Percentiles rank a stretch among this genome's conserved stretches.
These are phyloP conservation scores for Thripadectes ignobilis DNA, from an alignment of 2,797 vertebrate genomes.

Conservation along the genomic window DNA sequence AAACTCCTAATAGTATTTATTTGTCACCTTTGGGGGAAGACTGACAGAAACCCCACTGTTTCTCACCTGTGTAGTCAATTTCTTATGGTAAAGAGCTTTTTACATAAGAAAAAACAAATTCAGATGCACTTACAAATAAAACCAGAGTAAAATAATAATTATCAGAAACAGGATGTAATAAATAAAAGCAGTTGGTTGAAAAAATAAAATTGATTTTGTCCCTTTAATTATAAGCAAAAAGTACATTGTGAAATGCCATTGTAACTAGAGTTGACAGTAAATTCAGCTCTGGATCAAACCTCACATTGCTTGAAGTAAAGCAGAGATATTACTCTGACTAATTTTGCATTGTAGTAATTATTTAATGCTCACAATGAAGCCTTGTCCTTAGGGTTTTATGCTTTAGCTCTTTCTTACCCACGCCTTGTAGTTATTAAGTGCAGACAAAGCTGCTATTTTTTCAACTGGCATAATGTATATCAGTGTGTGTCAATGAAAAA, in stretches of 20 bases:
- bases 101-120: not conserved
- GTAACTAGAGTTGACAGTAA: not conserved
- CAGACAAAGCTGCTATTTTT: constrained; percentile 80
- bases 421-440: constrained; percentile 77
- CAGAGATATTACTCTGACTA: constrained; percentile 74
- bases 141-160: not conserved
- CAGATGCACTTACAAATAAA: not conserved
- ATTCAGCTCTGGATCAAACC: constrained; percentile 10
- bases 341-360: constrained; percentile 79
- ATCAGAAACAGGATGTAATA: not conserved
- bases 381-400: constrained; percentile 79
- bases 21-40: not conserved
- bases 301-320: constrained; percentile 65
- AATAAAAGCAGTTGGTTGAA: not conserved
- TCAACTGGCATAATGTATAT: constrained; percentile 74
- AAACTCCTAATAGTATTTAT: not conserved
- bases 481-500: constrained; percentile 77
- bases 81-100: not conserved
- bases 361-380: constrained; percentile 79
- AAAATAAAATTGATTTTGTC: not conserved
- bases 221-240: not conserved
- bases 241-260: not conserved
- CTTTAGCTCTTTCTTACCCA: constrained; percentile 77
- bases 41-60: not conserved
- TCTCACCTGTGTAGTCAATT: not conserved